phyloP scores from a whole-genome alignment of 2,888 invertebrate genomes.

The Lissocephala sabroskyi region DNA sequence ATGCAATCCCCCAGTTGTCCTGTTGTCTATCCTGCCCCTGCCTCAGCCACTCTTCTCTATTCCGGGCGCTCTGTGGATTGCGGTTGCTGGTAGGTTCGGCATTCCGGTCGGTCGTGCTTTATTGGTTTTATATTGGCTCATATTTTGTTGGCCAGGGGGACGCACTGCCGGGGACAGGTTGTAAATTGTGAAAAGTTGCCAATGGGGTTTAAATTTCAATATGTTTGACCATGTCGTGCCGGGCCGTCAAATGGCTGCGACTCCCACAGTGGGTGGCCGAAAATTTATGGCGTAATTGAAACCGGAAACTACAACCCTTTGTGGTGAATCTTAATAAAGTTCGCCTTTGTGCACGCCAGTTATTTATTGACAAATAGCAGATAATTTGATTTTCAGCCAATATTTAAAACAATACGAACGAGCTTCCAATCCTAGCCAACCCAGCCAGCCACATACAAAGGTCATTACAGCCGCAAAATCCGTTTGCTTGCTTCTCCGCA shows the following conservation, averaged over 20 bases:
- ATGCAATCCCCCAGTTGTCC: slow-evolving; percentile 4
- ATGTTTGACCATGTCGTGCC: slow-evolving; percentile 32
- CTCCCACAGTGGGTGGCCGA: slow-evolving; percentile 27
- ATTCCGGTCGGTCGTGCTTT: slow-evolving; percentile 36
- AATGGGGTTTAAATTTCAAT: slow-evolving; percentile 60
- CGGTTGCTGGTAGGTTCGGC: slow-evolving; percentile 10
- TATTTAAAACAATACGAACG: slow-evolving; percentile 53
- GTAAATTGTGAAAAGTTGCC: slow-evolving; percentile 59
- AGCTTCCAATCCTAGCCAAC: background rate
- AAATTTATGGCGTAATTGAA: slow-evolving; percentile 64
- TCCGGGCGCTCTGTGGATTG: background rate
- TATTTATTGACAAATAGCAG: slow-evolving; percentile 62
- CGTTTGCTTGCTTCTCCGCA: no score
- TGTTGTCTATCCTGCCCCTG: background rate
- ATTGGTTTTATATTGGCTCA: slow-evolving; percentile 62
- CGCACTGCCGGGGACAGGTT: slow-evolving; percentile 33
- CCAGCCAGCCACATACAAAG: slow-evolving; percentile 11
- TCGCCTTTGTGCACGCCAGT: slow-evolving; percentile 48
- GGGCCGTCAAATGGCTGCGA: slow-evolving; percentile 30
- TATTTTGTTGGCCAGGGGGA: slow-evolving; percentile 43
- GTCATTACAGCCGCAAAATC: background rate
- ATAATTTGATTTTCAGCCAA: slow-evolving; percentile 60
- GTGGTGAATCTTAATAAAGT: slow-evolving; percentile 64
- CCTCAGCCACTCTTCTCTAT: background rate
- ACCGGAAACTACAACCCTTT: slow-evolving; percentile 60